These are phyloP conservation scores for Galerucella calmariensis DNA, from an alignment of 2,888 invertebrate species.

Conservation along the genomic window DNA sequence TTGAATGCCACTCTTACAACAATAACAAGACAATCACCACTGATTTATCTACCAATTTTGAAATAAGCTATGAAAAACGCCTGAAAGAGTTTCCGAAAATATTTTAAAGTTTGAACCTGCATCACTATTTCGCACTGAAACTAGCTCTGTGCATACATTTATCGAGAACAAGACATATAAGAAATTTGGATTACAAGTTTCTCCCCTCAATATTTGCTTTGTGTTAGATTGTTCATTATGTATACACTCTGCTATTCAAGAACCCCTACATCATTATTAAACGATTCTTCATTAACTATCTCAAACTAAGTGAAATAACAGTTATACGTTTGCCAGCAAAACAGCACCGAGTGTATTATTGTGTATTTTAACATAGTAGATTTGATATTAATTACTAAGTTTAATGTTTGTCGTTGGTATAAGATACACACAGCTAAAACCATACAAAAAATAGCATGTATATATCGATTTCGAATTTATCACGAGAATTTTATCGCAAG, in stretches of 20 bases:
- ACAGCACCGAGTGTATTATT: background rate
- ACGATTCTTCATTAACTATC: conserved; percentile 12
- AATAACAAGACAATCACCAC: too few species aligned
- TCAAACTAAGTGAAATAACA: conserved; percentile 20
- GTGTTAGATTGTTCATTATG: background rate
- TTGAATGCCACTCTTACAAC: too few species aligned
- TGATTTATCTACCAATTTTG: too few species aligned
- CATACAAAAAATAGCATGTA: conserved; percentile 4
- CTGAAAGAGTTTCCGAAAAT: too few species aligned
- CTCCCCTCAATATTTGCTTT: background rate
- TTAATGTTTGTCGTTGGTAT: conserved; percentile 21
- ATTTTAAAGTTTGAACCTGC: too few species aligned
- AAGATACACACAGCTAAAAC: conserved; percentile 14
- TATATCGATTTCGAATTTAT: conserved; percentile 24
- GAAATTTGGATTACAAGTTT: background rate
- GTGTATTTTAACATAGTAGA: conserved; percentile 11
- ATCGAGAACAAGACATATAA: background rate
- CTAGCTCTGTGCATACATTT: background rate
- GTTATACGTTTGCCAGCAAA: conserved; percentile 14
- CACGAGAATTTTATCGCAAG: conserved; percentile 20
- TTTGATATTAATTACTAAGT: conserved; percentile 23
- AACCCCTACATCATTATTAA: background rate
- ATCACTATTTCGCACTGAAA: too few species aligned
- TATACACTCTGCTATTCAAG: background rate
- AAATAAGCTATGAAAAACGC: too few species aligned